These are phyloP conservation scores for Campoplex nolae DNA, from an alignment of 2,888 invertebrate genomes.

Conservation along the genomic window DNA sequence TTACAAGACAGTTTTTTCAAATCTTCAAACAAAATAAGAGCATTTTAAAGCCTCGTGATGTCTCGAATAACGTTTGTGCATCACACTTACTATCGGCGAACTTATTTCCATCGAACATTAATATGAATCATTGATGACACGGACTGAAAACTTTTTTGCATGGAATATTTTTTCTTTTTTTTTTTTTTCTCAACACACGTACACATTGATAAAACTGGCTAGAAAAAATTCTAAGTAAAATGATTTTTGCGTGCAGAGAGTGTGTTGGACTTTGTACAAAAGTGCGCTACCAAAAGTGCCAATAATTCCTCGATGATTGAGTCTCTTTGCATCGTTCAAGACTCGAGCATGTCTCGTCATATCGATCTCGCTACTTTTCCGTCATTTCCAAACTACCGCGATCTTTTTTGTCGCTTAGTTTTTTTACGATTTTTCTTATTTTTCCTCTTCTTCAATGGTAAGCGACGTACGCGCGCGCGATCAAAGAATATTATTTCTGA, in stretches of 20 bases:
- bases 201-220: not conserved
- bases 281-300: not conserved
- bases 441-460: slow-evolving; percentile 1
- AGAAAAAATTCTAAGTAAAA: slow-evolving; percentile 8
- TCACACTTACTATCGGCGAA: not conserved
- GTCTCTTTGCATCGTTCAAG: slow-evolving; percentile 3
- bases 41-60: slow-evolving; percentile 3
- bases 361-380: not conserved
- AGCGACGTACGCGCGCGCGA: slow-evolving; percentile 26
- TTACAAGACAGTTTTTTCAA: not conserved
- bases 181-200: not conserved
- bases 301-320: slow-evolving; percentile 10
- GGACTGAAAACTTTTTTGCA: not conserved
- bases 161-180: not conserved
- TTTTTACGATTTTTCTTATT: slow-evolving; percentile 6
- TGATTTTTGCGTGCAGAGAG: not conserved
- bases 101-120: not conserved
- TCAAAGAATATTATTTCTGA: slow-evolving; percentile 1
- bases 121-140: not conserved
- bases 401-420: not conserved
- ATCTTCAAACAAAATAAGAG: not conserved
- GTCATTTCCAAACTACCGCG: slow-evolving; percentile 4
- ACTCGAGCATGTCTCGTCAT: not conserved
- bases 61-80: slow-evolving; percentile 1
- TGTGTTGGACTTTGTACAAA: slow-evolving; percentile 52